Evolutionary conservation across 2,113 vertebrate species (phyloP).

Genomic region (Steatornis caripensis): DNA sequence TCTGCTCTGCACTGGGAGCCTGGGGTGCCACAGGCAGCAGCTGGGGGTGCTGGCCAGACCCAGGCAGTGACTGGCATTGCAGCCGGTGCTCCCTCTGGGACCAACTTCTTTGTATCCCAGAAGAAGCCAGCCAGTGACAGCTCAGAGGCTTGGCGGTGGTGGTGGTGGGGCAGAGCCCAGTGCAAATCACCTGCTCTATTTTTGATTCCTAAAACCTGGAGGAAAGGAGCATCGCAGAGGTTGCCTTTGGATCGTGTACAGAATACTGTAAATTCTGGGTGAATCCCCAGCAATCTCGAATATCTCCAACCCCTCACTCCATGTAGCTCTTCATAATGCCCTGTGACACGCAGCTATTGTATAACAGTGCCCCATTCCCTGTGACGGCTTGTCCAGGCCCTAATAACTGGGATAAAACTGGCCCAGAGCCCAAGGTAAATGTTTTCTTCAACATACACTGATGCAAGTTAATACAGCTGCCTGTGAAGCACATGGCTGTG

Average conservation of each 20-base stretch:
- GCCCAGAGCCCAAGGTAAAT: not conserved
- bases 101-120: not conserved
- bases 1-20: not conserved
- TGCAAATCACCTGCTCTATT: not conserved
- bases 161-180: not conserved
- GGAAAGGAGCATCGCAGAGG: not conserved
- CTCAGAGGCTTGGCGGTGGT: not conserved
- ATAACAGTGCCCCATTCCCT: not conserved
- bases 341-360: not conserved
- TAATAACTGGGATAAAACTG: not conserved
- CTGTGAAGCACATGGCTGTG: not conserved
- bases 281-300: not conserved
- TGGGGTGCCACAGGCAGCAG: fast-evolving
- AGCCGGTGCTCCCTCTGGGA: fast-evolving
- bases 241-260: not conserved
- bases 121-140: not conserved
- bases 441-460: not conserved
- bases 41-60: fast-evolving
- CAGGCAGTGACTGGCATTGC: too few species aligned
- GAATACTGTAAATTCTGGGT: not conserved
- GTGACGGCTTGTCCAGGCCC: not conserved
- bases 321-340: not conserved
- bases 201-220: not conserved
- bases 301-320: not conserved
- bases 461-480: not conserved